Evolutionary conservation across 23 tunicate species (phyloP).

Genomic region (Halocynthia roretzi): DNA sequence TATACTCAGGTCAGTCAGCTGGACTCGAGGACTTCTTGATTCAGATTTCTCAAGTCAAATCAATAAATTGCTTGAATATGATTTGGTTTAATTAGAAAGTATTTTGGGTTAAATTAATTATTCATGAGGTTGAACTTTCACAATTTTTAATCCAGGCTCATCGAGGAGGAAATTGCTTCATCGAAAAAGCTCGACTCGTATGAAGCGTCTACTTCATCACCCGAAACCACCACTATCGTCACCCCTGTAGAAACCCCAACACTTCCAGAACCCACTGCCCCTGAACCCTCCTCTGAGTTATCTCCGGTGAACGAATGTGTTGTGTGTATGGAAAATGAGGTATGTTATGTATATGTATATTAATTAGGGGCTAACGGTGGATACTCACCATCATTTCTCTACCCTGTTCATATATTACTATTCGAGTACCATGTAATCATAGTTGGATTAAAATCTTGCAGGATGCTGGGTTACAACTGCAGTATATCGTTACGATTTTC

Average conservation of each 20-base stretch:
- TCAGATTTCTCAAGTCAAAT: neutral
- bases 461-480: neutral
- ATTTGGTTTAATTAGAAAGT: neutral
- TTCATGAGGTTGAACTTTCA: neutral
- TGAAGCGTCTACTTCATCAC: neutral
- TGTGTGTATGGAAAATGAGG: slow-evolving; percentile 71
- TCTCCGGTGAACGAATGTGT: slow-evolving; percentile 79
- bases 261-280: slow-evolving; percentile 5
- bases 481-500: neutral
- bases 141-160: neutral
- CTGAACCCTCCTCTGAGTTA: slow-evolving; percentile 13
- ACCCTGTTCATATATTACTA: neutral
- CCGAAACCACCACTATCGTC: neutral
- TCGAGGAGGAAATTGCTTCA: slow-evolving; percentile 27
- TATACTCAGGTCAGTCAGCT: slow-evolving; percentile 50
- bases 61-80: neutral
- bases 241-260: neutral
- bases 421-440: neutral
- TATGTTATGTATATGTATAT: neutral
- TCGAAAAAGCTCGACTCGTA: slow-evolving; percentile 1
- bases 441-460: neutral
- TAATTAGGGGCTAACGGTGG: neutral
- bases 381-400: neutral
- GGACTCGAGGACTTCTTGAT: neutral
- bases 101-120: neutral